phyloP scores from a whole-genome alignment of 2,888 invertebrate species.

The Timema cristinae region DNA sequence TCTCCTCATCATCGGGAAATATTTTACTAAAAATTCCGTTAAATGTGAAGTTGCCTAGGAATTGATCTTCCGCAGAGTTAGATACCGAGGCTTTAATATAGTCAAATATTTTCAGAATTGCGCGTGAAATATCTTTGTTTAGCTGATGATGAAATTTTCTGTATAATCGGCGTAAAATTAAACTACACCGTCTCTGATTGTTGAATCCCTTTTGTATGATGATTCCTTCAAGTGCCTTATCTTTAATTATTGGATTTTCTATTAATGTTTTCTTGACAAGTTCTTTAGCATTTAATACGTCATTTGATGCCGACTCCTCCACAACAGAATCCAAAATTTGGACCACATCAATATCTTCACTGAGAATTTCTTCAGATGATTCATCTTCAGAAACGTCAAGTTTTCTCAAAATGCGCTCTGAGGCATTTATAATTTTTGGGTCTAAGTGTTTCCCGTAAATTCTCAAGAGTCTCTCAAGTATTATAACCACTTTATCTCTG shows the following conservation, averaged over 20 bases:
- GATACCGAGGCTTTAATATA: conserved; percentile 13
- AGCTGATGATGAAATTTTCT: conserved; percentile 16
- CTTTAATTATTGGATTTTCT: conserved; percentile 6
- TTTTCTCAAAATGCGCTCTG: conserved; percentile 13
- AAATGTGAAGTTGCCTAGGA: conserved; percentile 18
- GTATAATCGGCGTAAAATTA: conserved; percentile 12
- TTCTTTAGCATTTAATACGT: conserved; percentile 17
- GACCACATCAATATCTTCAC: conserved; percentile 13
- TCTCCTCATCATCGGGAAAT: conserved; percentile 13
- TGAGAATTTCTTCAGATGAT: conserved; percentile 7
- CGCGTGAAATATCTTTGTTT: background rate
- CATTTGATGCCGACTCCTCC: background rate
- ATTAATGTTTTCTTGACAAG: conserved; percentile 9
- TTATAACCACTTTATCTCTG: conserved; percentile 20
- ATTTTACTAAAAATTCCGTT: conserved; percentile 15
- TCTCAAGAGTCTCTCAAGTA: conserved; percentile 12
- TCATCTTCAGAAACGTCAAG: conserved; percentile 4
- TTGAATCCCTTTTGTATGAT: conserved; percentile 21
- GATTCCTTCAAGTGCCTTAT: conserved; percentile 12
- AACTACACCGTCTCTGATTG: background rate
- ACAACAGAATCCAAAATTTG: conserved; percentile 16
- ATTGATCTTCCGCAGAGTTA: conserved; percentile 23
- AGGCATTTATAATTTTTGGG: conserved; percentile 12
- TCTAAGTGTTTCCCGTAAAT: conserved; percentile 15
- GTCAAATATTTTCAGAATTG: conserved; percentile 15